Percentiles rank a stretch among this genome's conserved stretches.
phyloP scores from a whole-genome alignment of 2,113 vertebrate genomes.

The Falcunculus frontatus region DNA sequence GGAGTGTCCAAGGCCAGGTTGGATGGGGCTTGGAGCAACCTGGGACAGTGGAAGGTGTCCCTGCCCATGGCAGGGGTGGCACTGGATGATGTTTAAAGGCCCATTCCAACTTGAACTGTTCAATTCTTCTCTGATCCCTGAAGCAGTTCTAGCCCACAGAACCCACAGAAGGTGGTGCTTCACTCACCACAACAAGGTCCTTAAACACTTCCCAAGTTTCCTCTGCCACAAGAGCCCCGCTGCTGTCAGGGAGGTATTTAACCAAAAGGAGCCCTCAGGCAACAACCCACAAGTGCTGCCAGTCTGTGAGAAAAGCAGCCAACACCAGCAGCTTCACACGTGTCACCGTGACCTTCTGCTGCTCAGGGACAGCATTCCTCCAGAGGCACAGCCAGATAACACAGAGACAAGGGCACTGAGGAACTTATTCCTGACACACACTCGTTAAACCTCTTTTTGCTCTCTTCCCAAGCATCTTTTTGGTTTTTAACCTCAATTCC shows the following conservation, averaged over 20 bases:
- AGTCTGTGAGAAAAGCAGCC: not conserved
- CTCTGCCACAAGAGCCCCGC: not conserved
- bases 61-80: not conserved
- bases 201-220: not conserved
- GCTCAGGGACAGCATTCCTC: not conserved
- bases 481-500: not conserved
- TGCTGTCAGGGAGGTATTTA: not conserved
- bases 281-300: not conserved
- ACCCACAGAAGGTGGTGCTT: not conserved
- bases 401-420: not conserved
- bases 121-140: no score
- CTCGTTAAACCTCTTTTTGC: accelerated
- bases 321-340: not conserved
- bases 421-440: not conserved
- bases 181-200: not conserved
- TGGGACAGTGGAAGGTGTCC: accelerated
- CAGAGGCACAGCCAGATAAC: not conserved
- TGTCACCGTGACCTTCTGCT: not conserved
- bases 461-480: not conserved
- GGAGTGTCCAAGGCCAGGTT: accelerated
- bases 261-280: not conserved
- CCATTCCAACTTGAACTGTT: not conserved
- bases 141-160: not conserved
- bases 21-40: accelerated
- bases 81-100: not conserved